phyloP scores from a whole-genome alignment of 2,888 invertebrate species.

The Sinopyrophorus schimmeli region DNA sequence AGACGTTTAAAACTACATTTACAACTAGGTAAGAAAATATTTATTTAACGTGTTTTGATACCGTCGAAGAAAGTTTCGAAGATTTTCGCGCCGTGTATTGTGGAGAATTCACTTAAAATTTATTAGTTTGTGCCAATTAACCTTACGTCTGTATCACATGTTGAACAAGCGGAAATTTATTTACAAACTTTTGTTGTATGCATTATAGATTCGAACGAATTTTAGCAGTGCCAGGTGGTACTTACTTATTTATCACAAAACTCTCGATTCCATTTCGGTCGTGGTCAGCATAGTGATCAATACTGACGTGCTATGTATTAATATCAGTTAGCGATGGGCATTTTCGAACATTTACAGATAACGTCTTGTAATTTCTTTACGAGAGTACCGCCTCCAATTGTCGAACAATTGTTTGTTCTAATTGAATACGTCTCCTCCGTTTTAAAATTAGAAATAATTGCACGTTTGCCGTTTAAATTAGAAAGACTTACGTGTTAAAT shows the following conservation, averaged over 20 bases:
- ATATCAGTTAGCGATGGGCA: slow-evolving; percentile 25
- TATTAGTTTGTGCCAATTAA: slow-evolving; percentile 21
- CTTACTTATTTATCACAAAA: slow-evolving; percentile 33
- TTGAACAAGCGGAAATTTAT: slow-evolving; percentile 26
- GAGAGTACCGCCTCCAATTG: too few relatives aligned
- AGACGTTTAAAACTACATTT: too few relatives aligned
- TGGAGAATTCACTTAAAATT: slow-evolving; percentile 20
- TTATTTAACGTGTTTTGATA: too few relatives aligned
- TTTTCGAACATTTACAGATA: slow-evolving; percentile 20
- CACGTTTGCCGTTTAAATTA: slow-evolving; percentile 4
- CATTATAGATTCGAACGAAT: slow-evolving; percentile 27
- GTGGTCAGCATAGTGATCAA: slow-evolving; percentile 34
- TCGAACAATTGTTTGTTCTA: too few relatives aligned
- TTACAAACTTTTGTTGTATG: slow-evolving; percentile 27
- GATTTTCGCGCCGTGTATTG: too few relatives aligned
- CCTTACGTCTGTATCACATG: slow-evolving; percentile 24
- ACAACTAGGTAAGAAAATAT: too few relatives aligned
- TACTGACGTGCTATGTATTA: slow-evolving; percentile 32
- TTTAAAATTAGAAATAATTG: slow-evolving; percentile 7
- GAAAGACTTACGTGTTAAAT: slow-evolving; percentile 19
- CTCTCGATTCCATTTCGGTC: slow-evolving; percentile 28
- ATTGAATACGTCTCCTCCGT: slow-evolving; percentile 4
- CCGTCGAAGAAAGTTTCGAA: too few relatives aligned
- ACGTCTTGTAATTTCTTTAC: too few relatives aligned
- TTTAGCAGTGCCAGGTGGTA: slow-evolving; percentile 30